Evolutionary conservation across 1,140 invertebrate genomes (phyloP), one percentile per base, ranked within the genome.

Genomic region (Sweltsa coloradensis): DNA sequence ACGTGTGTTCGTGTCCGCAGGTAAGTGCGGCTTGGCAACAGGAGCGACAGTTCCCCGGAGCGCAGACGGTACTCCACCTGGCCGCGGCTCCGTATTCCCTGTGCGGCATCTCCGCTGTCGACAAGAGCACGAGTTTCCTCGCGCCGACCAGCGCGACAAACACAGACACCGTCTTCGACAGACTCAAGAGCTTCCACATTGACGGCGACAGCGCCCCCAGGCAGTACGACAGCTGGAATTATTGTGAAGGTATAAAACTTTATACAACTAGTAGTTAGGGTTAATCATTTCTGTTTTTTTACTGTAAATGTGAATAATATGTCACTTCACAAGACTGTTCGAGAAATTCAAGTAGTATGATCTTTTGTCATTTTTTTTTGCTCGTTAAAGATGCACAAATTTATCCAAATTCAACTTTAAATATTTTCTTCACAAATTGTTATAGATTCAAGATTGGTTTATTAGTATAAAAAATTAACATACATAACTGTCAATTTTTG

Each of bases 91-190:
- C 73, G 0, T 64, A 63, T 26, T 78, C 76, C 0, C 51, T 77
- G 0, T 81, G 79, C 54, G 72, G 71, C 18, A 52, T 79, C 13
- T 73, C 74, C 1, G 70, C 70, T 0, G 66, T 78, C 0, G 79
- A 81, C 58, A 73, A 72, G 50, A 74, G 75, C 36, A 70, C 72
- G 0, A 65, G 64, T 36, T 69, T 77, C 41, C 55, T 78, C 23
- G 62, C 60, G 3, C 61, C 61, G 22, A 51, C 60, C 5, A 55
- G 51, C 47, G 26, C 34, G 41, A 41, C 39, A 27, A 60, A 65
- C 14, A 53, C 59, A 2, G 55, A 62, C 4, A 51, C 53, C 3
- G 56, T 60, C 0, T 69, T 69, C 39, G 55, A 61, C 1, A 52
- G 60, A 13, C 40, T 70, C 0, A 58, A 60, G 42, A 56, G 55